These are phyloP conservation scores for Serripes groenlandicus DNA, from an alignment of 2,888 invertebrate genomes.

Conservation along the genomic window DNA sequence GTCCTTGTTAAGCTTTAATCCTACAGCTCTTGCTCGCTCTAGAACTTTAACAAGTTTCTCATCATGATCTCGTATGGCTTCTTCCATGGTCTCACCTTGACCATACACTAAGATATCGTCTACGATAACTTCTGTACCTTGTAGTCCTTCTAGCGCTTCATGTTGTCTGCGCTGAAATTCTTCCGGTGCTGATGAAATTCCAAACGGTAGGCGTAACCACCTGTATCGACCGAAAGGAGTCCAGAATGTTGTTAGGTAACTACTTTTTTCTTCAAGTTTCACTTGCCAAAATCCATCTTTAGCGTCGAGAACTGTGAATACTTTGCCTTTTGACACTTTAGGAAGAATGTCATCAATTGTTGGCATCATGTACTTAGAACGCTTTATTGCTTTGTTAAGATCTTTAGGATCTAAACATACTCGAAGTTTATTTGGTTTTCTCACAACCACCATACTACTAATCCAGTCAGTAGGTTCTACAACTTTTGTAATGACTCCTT, in stretches of 20 bases:
- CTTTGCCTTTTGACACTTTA: slow-evolving; percentile 58
- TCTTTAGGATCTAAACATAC: slow-evolving; percentile 63
- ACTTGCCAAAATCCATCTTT: slow-evolving; percentile 63
- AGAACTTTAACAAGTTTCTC: slow-evolving; percentile 44
- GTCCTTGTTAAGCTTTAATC: slow-evolving; percentile 44
- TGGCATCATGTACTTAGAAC: slow-evolving; percentile 60
- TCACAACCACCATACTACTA: slow-evolving; percentile 40
- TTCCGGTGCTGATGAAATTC: slow-evolving; percentile 58
- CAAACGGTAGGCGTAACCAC: slow-evolving; percentile 69
- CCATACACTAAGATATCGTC: slow-evolving; percentile 68
- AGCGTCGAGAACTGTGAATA: slow-evolving; percentile 61
- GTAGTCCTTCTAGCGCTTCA: slow-evolving; percentile 65
- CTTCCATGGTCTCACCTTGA: slow-evolving; percentile 45
- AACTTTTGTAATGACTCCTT: no score
- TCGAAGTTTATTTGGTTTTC: slow-evolving; percentile 29
- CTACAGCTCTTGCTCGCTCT: slow-evolving; percentile 37
- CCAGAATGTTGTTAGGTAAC: slow-evolving; percentile 65
- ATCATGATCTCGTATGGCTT: slow-evolving; percentile 59
- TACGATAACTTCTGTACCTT: slow-evolving; percentile 58
- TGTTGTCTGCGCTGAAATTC: slow-evolving; percentile 68
- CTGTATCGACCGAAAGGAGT: slow-evolving; percentile 67
- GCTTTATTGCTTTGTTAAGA: slow-evolving; percentile 58
- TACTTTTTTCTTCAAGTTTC: slow-evolving; percentile 61
- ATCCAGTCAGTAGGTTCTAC: no score
- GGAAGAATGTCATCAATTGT: slow-evolving; percentile 67